Evolutionary conservation across 2,797 vertebrate genomes (phyloP).

Genomic region (Uromys caudimaculatus): DNA sequence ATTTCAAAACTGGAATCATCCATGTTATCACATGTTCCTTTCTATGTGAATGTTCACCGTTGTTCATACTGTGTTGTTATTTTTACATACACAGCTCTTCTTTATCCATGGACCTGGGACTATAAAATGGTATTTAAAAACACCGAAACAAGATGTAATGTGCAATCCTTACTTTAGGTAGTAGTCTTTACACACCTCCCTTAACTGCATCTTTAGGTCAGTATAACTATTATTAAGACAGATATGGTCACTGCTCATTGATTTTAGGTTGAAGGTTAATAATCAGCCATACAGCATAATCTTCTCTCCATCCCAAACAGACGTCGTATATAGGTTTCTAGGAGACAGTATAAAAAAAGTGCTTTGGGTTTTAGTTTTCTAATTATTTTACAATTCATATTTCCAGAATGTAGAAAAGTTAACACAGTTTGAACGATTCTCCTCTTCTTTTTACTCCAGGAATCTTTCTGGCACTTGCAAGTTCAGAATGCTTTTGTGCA

Average conservation of each 20-base stretch:
- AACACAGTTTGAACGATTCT: conserved; percentile 84
- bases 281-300: background rate
- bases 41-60: background rate
- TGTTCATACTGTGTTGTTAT: background rate
- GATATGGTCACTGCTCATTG: background rate
- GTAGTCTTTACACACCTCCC: background rate
- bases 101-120: background rate
- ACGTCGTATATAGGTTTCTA: background rate
- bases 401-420: conserved; percentile 85
- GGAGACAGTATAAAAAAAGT: background rate
- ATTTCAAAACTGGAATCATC: background rate
- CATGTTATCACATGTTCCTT: background rate
- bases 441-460: conserved; percentile 70
- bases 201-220: background rate
- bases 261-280: background rate
- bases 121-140: background rate
- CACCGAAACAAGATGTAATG: background rate
- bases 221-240: background rate
- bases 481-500: conserved; percentile 89
- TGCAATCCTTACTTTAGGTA: background rate
- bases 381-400: conserved; percentile 81
- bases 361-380: conserved; percentile 62
- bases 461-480: conserved; percentile 87
- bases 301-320: background rate
- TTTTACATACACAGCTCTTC: background rate